Evolutionary conservation across 2,113 vertebrate genomes (phyloP), one percentile per base, ranked within the genome.

Genomic region (Boulengeromyrus knoepffleri): DNA sequence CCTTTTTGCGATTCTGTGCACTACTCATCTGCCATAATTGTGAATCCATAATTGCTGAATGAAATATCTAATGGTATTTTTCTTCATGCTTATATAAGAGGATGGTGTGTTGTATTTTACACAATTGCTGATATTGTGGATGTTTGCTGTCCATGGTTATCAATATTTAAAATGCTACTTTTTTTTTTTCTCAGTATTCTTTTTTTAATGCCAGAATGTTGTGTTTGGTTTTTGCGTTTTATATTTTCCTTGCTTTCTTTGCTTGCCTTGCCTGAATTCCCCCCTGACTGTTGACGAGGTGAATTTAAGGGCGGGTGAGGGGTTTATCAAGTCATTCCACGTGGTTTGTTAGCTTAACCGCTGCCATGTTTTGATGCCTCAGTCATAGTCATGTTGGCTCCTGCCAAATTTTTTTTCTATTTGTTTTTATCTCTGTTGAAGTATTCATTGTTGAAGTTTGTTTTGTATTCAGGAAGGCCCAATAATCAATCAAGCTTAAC

Each of bases 311-410:
- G n/a, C 85, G 12, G 84, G 42, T 13, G 84, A 50, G 85, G n/a
- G 45, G 49, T 53, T 53, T 53, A 87, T 36, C 49, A 19, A 87
- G 49, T 56, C 85, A 12, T 19, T 36, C 50, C 50, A 27, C 2
- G 2, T 53, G 50, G 42, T 88, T 27, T 89, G 89, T 89, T 83
- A 46, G 89, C 83, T 56, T 89, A 89, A 46, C 89, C 77, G 89
- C 74, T 89, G 50, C 56, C n/a, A 50, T 66, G 85, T 87, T 87
- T 52, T 52, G 50, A 87, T 53, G 83, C 89, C 89, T 56, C 39
- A 62, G 80, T 85, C 84, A 50, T 27, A 50, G 58, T 85, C 83
- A 31, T 50, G 56, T 58, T 42, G 4, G 39, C 53, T 53, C 84
- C 42, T 84, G 56, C 39, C 45, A 47, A 4, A n/a, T 13, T 47